A percentile compares a stretch with the other conserved stretches of the same genome.
Conservation (phyloP, 1,140 invertebrate genomes). For the Tribolium castaneum region DNA sequence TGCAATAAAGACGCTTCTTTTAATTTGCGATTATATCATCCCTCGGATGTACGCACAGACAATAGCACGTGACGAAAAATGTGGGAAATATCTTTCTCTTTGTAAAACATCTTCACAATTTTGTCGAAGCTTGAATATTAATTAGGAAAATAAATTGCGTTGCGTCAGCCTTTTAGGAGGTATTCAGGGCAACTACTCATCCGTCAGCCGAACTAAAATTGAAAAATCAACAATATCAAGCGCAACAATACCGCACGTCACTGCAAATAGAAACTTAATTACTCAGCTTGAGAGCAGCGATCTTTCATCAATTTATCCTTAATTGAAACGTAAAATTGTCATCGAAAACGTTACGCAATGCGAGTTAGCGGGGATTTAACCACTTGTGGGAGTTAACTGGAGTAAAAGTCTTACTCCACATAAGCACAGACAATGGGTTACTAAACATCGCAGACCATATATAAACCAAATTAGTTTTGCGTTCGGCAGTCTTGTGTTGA, state of each 20-base stretch:
- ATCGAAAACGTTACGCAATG: conserved; percentile 15
- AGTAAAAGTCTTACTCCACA: conserved; percentile 58
- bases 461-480: conserved; percentile 59
- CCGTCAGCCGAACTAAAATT: neutral
- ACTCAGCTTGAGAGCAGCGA: conserved; percentile 17
- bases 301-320: neutral
- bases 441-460: conserved; percentile 57
- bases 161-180: conserved; percentile 6
- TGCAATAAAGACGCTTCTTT: neutral
- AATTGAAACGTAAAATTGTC: conserved; percentile 22
- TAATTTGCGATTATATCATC: neutral
- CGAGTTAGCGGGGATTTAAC: conserved; percentile 1
- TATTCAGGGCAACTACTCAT: neutral
- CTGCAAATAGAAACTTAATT: neutral
- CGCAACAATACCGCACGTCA: neutral
- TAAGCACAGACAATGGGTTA: conserved; percentile 59
- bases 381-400: conserved; percentile 55
- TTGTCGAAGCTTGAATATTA: conserved; percentile 11
- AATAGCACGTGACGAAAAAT: neutral
- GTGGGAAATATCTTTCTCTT: neutral
- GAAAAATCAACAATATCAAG: neutral
- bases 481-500: neutral
- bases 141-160: conserved; percentile 17
- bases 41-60: neutral
- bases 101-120: neutral